Evolutionary conservation across 2,888 invertebrate genomes (phyloP).

Genomic region (Doris montereyensis): DNA sequence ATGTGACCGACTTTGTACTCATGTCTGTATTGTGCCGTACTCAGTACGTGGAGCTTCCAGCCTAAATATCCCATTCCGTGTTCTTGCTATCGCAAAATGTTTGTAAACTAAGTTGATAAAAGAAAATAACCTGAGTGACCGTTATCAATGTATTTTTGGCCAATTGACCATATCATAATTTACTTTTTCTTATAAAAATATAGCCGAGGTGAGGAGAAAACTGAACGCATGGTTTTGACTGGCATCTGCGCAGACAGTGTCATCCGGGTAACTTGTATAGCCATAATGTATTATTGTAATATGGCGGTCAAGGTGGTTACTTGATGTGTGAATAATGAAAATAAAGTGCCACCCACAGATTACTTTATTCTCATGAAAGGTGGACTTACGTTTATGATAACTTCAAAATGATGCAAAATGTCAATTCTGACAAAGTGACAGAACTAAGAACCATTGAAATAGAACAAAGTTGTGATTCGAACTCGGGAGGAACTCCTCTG

Average conservation of each 20-base stretch:
- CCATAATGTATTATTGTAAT: slow-evolving; percentile 59
- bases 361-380: slow-evolving; percentile 38
- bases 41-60: too few relatives aligned
- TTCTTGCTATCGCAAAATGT: too few relatives aligned
- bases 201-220: not conserved
- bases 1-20: too few relatives aligned
- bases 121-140: too few relatives aligned
- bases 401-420: slow-evolving; percentile 84
- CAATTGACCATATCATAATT: too few relatives aligned
- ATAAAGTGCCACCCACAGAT: slow-evolving; percentile 50
- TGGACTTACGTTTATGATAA: slow-evolving; percentile 29
- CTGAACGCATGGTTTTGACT: slow-evolving; percentile 40
- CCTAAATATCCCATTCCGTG: too few relatives aligned
- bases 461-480: slow-evolving; percentile 62
- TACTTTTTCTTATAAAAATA: too few relatives aligned
- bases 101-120: too few relatives aligned
- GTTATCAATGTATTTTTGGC: too few relatives aligned
- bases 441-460: slow-evolving; percentile 64
- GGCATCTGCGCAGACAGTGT: slow-evolving; percentile 59
- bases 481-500: slow-evolving; percentile 50
- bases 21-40: too few relatives aligned
- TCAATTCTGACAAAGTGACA: slow-evolving; percentile 73
- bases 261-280: slow-evolving; percentile 62
- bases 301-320: slow-evolving; percentile 72
- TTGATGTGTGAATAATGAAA: slow-evolving; percentile 56